Conservation (phyloP, 2,113 vertebrate species). For the Aspidoscelis tigris region DNA sequence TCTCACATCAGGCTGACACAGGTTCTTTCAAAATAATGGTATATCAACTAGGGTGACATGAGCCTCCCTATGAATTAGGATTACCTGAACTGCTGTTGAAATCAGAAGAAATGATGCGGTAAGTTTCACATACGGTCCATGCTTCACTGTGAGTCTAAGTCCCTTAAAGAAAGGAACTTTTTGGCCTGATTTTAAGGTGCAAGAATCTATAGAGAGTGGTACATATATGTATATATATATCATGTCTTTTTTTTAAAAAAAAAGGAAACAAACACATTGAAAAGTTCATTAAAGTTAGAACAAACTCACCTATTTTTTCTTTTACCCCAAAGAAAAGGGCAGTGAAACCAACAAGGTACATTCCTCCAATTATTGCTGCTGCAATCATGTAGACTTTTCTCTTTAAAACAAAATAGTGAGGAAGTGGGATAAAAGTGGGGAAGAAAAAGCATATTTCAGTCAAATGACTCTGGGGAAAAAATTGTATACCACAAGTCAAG, state of each 20-base stretch:
- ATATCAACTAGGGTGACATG: constrained; percentile 33
- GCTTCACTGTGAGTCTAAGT: constrained; percentile 86
- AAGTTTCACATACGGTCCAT: constrained; percentile 89
- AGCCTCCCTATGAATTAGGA: constrained; percentile 26
- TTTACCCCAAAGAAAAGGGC: constrained; percentile 91
- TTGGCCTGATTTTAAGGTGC: constrained; percentile 78
- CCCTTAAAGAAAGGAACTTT: constrained; percentile 87
- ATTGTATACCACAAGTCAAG: not conserved
- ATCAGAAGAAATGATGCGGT: constrained; percentile 93
- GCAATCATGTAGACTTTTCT: constrained; percentile 90
- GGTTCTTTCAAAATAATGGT: constrained; percentile 39
- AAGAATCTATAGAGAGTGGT: constrained; percentile 79
- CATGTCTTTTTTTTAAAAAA: constrained; percentile 43
- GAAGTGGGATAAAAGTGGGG: not conserved
- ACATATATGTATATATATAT: constrained; percentile 35
- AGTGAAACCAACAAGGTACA: constrained; percentile 86
- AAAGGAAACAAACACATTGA: constrained; percentile 14
- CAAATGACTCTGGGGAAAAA: not conserved
- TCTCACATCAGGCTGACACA: constrained; percentile 28
- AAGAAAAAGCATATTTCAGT: not conserved
- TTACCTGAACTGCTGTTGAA: constrained; percentile 94
- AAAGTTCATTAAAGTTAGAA: constrained; percentile 15
- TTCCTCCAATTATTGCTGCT: constrained; percentile 84
- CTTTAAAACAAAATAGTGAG: constrained; percentile 70
- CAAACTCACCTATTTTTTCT: constrained; percentile 87